These are phyloP conservation scores for Aleiodes testaceus DNA, from an alignment of 2,888 invertebrate species.

Conservation along the genomic window DNA sequence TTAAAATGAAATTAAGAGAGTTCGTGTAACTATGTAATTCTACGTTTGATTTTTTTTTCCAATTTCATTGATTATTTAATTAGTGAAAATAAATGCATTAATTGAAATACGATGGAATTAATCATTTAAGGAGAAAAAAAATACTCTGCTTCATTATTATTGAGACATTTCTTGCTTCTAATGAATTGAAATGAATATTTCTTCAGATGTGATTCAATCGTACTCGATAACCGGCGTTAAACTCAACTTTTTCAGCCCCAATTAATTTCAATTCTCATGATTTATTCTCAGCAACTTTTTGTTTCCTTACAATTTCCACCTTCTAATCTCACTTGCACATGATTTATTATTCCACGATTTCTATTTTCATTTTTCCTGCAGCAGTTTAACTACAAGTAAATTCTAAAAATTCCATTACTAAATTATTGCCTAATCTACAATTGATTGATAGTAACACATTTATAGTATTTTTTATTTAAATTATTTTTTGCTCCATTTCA, in stretches of 20 bases:
- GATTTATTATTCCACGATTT: not conserved
- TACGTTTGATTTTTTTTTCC: too few relatives aligned
- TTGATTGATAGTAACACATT: conserved; percentile 31
- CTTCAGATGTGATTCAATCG: conserved; percentile 18
- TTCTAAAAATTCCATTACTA: conserved; percentile 23
- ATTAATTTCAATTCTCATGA: not conserved
- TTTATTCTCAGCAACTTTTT: not conserved
- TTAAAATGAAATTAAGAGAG: not conserved
- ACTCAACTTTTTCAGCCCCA: not conserved
- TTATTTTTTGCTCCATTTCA: conserved; percentile 20
- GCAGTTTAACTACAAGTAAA: conserved; percentile 4
- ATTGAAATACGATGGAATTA: too few relatives aligned
- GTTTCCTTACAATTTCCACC: not conserved
- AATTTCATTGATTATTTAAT: too few relatives aligned
- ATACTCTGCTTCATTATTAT: too few relatives aligned
- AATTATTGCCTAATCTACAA: conserved; percentile 24
- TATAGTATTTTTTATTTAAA: conserved; percentile 14
- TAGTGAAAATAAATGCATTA: too few relatives aligned
- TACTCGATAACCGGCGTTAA: conserved; percentile 33
- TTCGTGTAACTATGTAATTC: too few relatives aligned
- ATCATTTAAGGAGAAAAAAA: too few relatives aligned
- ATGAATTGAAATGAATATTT: conserved; percentile 19
- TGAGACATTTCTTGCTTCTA: too few relatives aligned
- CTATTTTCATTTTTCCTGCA: too few relatives aligned
- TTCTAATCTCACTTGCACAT: not conserved